A percentile compares a stretch with the other conserved stretches of the same genome.
Conservation (phyloP, 2,888 invertebrate genomes). For the Lapara coniferarum region DNA sequence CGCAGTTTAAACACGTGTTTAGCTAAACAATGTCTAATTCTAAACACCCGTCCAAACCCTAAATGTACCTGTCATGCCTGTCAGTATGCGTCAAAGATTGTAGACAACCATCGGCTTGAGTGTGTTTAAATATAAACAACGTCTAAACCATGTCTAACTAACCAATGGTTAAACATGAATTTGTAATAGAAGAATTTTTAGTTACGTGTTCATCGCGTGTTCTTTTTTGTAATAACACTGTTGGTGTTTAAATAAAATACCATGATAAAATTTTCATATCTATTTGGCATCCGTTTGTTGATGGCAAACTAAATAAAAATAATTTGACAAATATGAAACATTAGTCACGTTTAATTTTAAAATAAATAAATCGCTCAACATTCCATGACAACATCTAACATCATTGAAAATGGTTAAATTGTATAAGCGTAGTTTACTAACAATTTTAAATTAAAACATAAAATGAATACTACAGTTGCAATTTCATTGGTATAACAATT, state of each 20-base stretch:
- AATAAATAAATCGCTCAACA: constrained; percentile 27
- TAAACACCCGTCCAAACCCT: too few relatives aligned
- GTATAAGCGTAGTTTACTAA: constrained; percentile 18
- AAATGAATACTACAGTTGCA: constrained; percentile 44
- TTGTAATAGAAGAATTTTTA: too few relatives aligned
- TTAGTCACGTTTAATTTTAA: constrained; percentile 12
- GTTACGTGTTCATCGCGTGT: too few relatives aligned
- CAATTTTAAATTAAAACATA: constrained; percentile 18
- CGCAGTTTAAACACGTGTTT: too few relatives aligned
- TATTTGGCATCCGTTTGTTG: constrained; percentile 16
- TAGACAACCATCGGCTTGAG: too few relatives aligned
- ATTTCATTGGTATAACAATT: constrained; percentile 54
- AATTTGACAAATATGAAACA: constrained; percentile 2
- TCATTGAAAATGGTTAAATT: constrained; percentile 6
- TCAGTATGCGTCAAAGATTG: too few relatives aligned
- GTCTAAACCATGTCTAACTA: too few relatives aligned
- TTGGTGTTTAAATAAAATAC: background rate
- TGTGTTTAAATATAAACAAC: too few relatives aligned
- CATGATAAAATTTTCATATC: background rate
- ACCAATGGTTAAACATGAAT: too few relatives aligned
- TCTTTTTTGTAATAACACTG: too few relatives aligned
- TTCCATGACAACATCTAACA: constrained; percentile 14
- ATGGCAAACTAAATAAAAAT: constrained; percentile 18
- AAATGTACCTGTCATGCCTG: too few relatives aligned
- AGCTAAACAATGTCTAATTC: too few relatives aligned